Evolutionary conservation across 2,113 vertebrate species (phyloP), one percentile per base, ranked within the genome.

Genomic region (Bos javanicus): DNA sequence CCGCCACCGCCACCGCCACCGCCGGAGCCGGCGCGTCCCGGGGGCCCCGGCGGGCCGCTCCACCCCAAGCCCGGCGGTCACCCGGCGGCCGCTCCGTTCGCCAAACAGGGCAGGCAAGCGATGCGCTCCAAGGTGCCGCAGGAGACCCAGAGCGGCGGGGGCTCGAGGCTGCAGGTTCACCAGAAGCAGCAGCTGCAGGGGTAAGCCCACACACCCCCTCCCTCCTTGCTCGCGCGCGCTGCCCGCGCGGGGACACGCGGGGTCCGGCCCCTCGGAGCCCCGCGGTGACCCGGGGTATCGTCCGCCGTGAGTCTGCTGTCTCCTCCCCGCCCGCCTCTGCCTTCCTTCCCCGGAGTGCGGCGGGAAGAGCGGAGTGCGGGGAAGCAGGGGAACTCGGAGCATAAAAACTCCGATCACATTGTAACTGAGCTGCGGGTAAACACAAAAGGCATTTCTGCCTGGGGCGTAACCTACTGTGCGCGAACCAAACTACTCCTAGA

Each of bases 141-240:
- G 95, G 98, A 98, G 96, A 95, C 97, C 87, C 97, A 83, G 94
- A 95, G 93, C 98, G 95, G 94, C 98, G 97, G 88, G 97, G 98
- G 88, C 98, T 97, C 97, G 94, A 96, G 97, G 84, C 98, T 98
- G 97, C 98, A 98, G 97, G 98, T 97, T 94, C 99, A 98, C 56
- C 98, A 98, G 96, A 98, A 99, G 98, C 98, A 98, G 97, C 98
- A 98, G 98, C 98, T 99, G 97, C 98, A 99, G 97, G 98, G 98
- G 98, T 98, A 97, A 98, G 98, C 90, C 67, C 96, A 21, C 82
- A 56, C 87, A 50, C 57, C 48, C 60, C 64, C 67, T 4, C 74
- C 71, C n/a, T 36, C 64, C 91, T 87, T 16, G 54, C 30, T 28
- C 33, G n/a, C 59, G 78, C 46, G 23, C 83, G 36, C 90, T 8